Evolutionary conservation across 2,888 invertebrate genomes (phyloP).

Genomic region (Polyploca ridens): DNA sequence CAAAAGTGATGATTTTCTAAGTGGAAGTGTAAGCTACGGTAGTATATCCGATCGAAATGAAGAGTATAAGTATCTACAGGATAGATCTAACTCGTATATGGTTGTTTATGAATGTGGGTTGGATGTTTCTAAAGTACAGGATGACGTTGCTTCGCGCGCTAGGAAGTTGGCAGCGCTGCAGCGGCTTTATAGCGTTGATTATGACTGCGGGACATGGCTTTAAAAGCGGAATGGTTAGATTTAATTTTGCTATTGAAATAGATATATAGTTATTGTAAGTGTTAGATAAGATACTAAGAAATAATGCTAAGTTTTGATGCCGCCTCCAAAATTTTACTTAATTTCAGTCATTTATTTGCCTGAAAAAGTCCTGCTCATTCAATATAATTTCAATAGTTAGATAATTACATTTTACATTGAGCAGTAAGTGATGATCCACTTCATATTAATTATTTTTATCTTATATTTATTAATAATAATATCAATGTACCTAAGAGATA

Average conservation of each 20-base stretch:
- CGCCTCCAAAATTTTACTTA: too few species aligned
- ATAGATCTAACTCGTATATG: slow-evolving; percentile 28
- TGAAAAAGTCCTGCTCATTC: too few species aligned
- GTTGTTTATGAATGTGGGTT: slow-evolving; percentile 23
- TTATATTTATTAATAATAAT: neutral
- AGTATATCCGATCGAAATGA: neutral
- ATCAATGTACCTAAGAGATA: neutral
- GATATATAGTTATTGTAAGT: neutral
- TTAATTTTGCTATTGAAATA: neutral
- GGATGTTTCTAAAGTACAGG: slow-evolving; percentile 18
- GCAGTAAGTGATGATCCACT: neutral
- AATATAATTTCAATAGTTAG: too few species aligned
- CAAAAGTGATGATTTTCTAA: slow-evolving; percentile 27
- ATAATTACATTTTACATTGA: too few species aligned
- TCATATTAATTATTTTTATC: too few species aligned
- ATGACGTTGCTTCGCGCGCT: slow-evolving; percentile 52
- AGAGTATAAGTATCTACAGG: slow-evolving; percentile 8
- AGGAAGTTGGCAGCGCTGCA: slow-evolving; percentile 58
- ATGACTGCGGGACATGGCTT: slow-evolving; percentile 49
- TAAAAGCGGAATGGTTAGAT: slow-evolving; percentile 23
- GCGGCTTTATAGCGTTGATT: slow-evolving; percentile 57
- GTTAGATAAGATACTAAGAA: neutral
- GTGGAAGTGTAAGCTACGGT: neutral
- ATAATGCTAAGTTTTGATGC: neutral
- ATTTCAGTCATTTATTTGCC: too few species aligned